Evolutionary conservation across 2,113 vertebrate genomes (phyloP).

Genomic region (Heterocephalus glaber): DNA sequence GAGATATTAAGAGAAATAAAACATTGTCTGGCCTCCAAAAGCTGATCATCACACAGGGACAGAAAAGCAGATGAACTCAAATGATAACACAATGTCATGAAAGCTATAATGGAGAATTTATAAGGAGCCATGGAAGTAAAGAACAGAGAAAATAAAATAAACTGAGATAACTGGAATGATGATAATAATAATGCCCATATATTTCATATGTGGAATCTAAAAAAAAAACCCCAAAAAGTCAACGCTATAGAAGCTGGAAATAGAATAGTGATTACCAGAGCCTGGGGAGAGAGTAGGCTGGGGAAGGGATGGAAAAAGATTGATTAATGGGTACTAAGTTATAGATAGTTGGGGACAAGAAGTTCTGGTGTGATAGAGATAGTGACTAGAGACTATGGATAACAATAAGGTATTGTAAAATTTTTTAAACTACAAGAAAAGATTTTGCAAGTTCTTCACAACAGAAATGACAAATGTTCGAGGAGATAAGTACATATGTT

Average conservation of each 20-base stretch:
- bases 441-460: not conserved
- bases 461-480: not conserved
- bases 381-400: not conserved
- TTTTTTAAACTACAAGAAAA: not conserved
- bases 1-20: constrained; percentile 16
- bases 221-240: not conserved
- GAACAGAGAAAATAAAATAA: not conserved
- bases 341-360: no score
- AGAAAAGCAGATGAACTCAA: not conserved
- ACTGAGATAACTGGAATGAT: not conserved
- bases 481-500: not conserved
- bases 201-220: not conserved
- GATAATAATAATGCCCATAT: not conserved
- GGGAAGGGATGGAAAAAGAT: not conserved
- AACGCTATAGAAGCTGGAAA: not conserved
- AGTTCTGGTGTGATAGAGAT: not conserved
- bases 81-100: not conserved
- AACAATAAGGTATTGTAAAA: rapidly evolving
- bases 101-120: not conserved
- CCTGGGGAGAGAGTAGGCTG: not conserved
- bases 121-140: not conserved
- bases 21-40: not conserved
- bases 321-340: not conserved
- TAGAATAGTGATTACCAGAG: not conserved
- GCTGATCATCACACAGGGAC: not conserved